Percentiles rank a stretch among this genome's conserved stretches.
Conservation (phyloP, 1,140 invertebrate species). For the Oreohelix idahoensis region DNA sequence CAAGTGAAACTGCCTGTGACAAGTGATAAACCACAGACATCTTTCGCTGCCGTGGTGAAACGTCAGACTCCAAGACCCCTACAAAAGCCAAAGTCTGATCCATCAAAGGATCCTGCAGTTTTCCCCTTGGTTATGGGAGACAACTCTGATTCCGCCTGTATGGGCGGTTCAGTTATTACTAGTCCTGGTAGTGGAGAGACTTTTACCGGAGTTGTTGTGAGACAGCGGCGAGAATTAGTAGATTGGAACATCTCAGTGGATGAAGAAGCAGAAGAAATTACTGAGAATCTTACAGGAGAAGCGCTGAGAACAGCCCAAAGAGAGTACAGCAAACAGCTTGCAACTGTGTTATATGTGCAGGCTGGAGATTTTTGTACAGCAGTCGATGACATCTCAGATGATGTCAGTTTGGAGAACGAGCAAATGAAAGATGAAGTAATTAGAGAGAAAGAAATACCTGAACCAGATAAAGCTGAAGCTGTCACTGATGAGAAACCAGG, state of each 20-base stretch:
- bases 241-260: slow-evolving; percentile 14
- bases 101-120: slow-evolving; percentile 25
- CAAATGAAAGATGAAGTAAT: background rate
- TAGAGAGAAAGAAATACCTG: background rate
- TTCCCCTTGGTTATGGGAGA: slow-evolving; percentile 25
- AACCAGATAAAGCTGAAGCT: background rate
- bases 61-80: background rate
- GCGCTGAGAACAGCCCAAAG: background rate
- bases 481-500: background rate
- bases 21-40: background rate
- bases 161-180: slow-evolving; percentile 29
- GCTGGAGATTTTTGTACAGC: slow-evolving; percentile 9
- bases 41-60: background rate
- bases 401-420: background rate
- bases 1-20: background rate
- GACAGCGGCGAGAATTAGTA: background rate
- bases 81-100: slow-evolving; percentile 21
- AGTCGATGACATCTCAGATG: background rate
- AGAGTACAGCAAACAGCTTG: slow-evolving; percentile 15
- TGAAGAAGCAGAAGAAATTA: slow-evolving; percentile 18
- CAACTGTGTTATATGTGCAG: background rate
- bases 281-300: background rate
- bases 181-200: slow-evolving; percentile 18
- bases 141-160: slow-evolving; percentile 14
- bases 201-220: slow-evolving; percentile 28